phyloP scores from a whole-genome alignment of 2,797 vertebrate genomes.

The Euthynnus affinis region DNA sequence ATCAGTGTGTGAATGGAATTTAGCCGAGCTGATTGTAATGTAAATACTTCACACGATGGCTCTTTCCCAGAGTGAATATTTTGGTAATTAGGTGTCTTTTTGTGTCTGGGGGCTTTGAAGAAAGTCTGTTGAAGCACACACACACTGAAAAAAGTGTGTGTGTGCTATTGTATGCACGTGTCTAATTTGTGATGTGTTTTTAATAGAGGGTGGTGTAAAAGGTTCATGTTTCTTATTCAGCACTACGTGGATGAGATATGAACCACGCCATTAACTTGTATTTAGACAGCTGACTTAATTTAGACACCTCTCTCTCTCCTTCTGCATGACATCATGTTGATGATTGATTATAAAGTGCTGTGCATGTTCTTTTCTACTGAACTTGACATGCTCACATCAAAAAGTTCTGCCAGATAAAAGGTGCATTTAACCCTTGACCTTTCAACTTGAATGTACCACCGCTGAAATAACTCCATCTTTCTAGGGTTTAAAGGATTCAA shows the following conservation, averaged over 20 bases:
- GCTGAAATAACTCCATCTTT: background rate
- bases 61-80: conserved; percentile 59
- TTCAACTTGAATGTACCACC: background rate
- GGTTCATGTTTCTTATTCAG: conserved; percentile 45
- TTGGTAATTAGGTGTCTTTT: conserved; percentile 48
- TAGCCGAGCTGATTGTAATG: conserved; percentile 55
- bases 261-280: conserved; percentile 47
- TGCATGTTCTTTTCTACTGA: conserved; percentile 19
- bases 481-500: background rate
- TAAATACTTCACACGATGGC: conserved; percentile 58
- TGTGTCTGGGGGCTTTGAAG: conserved; percentile 14
- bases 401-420: background rate
- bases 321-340: conserved; percentile 56
- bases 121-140: background rate
- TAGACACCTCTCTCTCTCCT: conserved; percentile 45
- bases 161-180: background rate
- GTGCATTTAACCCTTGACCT: conserved; percentile 21
- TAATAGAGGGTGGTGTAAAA: conserved; percentile 57
- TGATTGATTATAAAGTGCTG: conserved; percentile 27
- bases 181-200: conserved; percentile 66
- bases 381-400: conserved; percentile 3
- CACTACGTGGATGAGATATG: conserved; percentile 50
- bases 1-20: conserved; percentile 32
- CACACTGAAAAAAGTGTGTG: background rate
- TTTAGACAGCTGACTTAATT: conserved; percentile 79